phyloP scores from a whole-genome alignment of 2,888 invertebrate species.

The Euphydryas editha region DNA sequence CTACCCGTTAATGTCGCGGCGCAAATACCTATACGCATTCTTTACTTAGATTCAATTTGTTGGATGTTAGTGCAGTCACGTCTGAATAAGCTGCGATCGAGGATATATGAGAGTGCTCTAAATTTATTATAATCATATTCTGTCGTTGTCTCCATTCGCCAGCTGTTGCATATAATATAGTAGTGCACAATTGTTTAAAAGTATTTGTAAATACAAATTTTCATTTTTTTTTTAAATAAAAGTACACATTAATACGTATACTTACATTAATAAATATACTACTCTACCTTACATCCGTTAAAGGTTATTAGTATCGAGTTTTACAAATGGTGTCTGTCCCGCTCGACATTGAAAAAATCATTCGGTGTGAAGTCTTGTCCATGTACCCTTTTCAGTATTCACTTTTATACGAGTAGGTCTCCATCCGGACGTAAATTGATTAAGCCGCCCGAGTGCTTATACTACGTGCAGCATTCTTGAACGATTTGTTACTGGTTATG shows the following conservation, averaged over 20 bases:
- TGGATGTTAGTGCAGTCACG: conserved; percentile 8
- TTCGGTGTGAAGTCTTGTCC: not conserved
- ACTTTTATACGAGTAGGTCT: conserved; percentile 25
- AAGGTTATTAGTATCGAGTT: not conserved
- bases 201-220: not conserved
- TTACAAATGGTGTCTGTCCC: not conserved
- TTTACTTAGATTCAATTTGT: not conserved
- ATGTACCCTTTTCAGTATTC: conserved; percentile 24
- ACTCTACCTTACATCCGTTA: too few relatives aligned
- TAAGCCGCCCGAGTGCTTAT: conserved; percentile 34
- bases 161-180: not conserved
- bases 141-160: not conserved
- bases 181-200: not conserved
- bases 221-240: not conserved
- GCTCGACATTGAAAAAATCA: not conserved
- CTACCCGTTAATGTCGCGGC: not conserved
- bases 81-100: conserved; percentile 11
- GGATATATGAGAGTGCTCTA: conserved; percentile 1
- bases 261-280: too few relatives aligned
- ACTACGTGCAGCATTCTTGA: conserved; percentile 38
- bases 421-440: conserved; percentile 40
- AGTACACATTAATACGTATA: too few relatives aligned
- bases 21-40: not conserved
- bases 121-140: conserved; percentile 5
- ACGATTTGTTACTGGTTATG: conserved; percentile 39